phyloP scores from a whole-genome alignment of 2,888 invertebrate species.

The Pachydiplax longipennis region DNA sequence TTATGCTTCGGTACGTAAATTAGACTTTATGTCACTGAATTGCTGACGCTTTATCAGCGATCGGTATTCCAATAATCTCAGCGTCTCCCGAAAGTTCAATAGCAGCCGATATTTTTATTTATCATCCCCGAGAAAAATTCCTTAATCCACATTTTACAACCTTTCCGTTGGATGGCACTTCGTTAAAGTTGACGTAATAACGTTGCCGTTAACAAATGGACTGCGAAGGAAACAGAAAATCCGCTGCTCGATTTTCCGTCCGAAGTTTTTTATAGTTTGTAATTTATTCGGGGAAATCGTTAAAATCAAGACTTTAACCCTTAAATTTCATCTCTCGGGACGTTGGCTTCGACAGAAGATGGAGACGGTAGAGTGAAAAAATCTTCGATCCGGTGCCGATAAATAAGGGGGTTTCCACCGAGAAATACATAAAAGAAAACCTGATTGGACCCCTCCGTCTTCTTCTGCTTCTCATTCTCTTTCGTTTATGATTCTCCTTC shows the following conservation, averaged over 20 bases:
- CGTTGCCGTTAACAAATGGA: background rate
- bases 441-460: background rate
- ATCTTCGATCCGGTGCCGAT: background rate
- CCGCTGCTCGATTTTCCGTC: background rate
- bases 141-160: no score
- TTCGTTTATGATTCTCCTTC: background rate
- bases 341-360: background rate
- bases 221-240: background rate
- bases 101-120: no score
- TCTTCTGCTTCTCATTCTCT: background rate
- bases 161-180: background rate
- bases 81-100: no score
- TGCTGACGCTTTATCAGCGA: no score
- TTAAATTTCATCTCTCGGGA: background rate
- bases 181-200: background rate
- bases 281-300: background rate
- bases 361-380: background rate
- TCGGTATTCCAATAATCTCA: no score
- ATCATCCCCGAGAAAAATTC: no score
- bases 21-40: no score
- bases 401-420: background rate
- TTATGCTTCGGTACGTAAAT: no score
- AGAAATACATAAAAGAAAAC: background rate
- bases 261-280: background rate
- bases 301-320: background rate